Evolutionary conservation across 2,888 invertebrate genomes (phyloP).

Genomic region (Ommatoiulus sabulosus): DNA sequence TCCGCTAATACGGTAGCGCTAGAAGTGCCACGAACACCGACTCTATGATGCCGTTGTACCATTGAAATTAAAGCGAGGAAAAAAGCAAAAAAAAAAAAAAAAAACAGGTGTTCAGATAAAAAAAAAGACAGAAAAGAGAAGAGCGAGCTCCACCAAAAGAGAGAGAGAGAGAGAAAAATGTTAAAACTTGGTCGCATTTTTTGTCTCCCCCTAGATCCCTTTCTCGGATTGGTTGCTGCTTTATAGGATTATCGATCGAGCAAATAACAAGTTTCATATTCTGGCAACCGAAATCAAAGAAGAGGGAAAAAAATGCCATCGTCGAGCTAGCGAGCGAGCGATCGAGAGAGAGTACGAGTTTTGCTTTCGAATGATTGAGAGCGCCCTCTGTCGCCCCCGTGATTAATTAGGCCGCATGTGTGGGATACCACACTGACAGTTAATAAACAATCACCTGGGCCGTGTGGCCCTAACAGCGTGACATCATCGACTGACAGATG

Average conservation of each 20-base stretch:
- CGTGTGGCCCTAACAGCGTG: not conserved
- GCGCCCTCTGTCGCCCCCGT: constrained; percentile 25
- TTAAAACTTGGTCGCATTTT: not conserved
- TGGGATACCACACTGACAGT: constrained; percentile 49
- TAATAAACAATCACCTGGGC: constrained; percentile 46
- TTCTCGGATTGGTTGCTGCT: not conserved
- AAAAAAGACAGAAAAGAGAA: not conserved
- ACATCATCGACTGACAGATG: constrained; percentile 1
- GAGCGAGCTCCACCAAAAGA: not conserved
- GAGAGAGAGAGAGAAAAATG: not conserved
- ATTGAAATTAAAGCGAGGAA: not conserved
- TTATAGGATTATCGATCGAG: constrained; percentile 1
- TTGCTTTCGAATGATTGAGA: not conserved
- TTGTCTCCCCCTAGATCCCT: not conserved
- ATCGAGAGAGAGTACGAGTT: not conserved
- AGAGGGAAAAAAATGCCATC: not conserved
- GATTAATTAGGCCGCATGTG: constrained; percentile 50
- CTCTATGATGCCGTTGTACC: not conserved
- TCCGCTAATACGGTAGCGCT: not conserved
- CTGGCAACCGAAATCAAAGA: not conserved
- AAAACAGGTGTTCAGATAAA: not conserved
- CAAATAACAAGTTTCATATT: constrained; percentile 1
- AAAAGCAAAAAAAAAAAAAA: not conserved
- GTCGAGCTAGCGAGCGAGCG: not conserved
- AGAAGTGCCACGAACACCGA: not conserved